Percentiles rank a stretch among this genome's conserved stretches.
Conservation (phyloP, 1,140 invertebrate genomes). For the Pseudomyrmex sp. region DNA sequence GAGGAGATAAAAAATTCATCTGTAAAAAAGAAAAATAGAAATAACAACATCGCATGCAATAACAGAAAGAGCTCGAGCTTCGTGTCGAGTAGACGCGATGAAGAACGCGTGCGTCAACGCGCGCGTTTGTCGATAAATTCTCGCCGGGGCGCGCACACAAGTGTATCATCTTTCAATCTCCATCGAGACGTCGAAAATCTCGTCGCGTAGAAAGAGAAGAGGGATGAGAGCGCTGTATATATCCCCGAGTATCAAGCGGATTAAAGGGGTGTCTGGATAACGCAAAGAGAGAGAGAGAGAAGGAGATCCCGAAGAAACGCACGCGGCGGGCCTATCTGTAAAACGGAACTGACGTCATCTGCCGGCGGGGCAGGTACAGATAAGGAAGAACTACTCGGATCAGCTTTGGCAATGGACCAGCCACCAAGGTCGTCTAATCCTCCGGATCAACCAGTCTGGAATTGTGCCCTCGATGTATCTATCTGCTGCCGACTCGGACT, state of each 20-base stretch:
- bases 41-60: no score
- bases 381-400: constrained; percentile 46
- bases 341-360: constrained; percentile 48
- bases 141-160: not conserved
- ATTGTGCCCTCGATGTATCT: constrained; percentile 41
- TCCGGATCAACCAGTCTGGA: constrained; percentile 49
- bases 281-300: not conserved
- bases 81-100: no score
- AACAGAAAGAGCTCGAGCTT: no score
- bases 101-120: no score
- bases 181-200: constrained; percentile 15
- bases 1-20: no score
- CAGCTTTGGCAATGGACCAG: constrained; percentile 53
- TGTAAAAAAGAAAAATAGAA: no score
- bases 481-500: constrained; percentile 18
- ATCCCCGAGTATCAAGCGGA: constrained; percentile 21
- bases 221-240: not conserved
- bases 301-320: not conserved
- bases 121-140: constrained; percentile 1
- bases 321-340: constrained; percentile 32
- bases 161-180: constrained; percentile 4
- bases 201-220: not conserved
- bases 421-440: constrained; percentile 55
- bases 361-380: constrained; percentile 32
- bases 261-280: constrained; percentile 12